These are phyloP conservation scores for Megaleporinus macrocephalus DNA, from an alignment of 2,113 vertebrate species.

Conservation along the genomic window DNA sequence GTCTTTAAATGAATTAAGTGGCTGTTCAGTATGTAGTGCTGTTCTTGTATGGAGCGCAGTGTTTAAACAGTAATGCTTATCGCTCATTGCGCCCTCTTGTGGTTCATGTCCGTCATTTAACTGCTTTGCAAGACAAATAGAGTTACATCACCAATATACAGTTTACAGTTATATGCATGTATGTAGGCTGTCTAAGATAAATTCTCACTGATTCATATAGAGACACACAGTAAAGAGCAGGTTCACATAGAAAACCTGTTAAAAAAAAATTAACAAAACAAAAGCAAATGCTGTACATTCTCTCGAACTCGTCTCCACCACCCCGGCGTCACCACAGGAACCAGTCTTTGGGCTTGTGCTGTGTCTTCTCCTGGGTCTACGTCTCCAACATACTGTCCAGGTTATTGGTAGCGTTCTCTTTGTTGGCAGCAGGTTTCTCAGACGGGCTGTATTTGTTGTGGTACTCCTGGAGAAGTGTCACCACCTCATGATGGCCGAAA, in stretches of 20 bases:
- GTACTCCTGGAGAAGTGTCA: conserved; percentile 89
- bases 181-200: conserved; percentile 29
- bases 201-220: conserved; percentile 9
- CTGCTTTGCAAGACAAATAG: neutral
- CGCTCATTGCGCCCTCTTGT: neutral
- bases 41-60: neutral
- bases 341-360: neutral
- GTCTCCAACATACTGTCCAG: conserved; percentile 85
- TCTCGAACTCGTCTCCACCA: too few relatives aligned
- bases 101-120: neutral
- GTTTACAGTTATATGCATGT: neutral
- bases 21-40: too few relatives aligned
- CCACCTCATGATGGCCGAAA: conserved; percentile 93
- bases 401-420: conserved; percentile 85
- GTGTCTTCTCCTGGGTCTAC: conserved; percentile 62
- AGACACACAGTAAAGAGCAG: neutral
- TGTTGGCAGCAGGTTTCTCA: conserved; percentile 70
- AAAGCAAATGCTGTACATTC: conserved; percentile 20
- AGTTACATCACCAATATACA: neutral
- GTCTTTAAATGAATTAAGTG: too few relatives aligned
- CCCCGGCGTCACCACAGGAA: neutral
- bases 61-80: neutral
- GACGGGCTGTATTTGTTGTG: conserved; percentile 84
- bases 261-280: conserved; percentile 17
- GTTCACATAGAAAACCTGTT: neutral